phyloP scores from a whole-genome alignment of 1,140 invertebrate species.

The Linepithema humile region DNA sequence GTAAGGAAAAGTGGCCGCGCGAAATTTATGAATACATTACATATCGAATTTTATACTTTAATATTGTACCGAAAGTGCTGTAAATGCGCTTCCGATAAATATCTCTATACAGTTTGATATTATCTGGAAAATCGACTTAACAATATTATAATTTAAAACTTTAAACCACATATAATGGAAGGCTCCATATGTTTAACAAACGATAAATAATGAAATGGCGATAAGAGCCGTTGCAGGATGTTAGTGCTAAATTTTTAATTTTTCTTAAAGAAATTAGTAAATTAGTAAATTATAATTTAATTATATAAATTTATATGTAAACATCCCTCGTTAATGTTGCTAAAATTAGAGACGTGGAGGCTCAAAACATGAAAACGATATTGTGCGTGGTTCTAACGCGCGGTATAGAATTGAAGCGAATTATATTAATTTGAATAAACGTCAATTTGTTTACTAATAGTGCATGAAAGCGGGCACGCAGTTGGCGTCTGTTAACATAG shows the following conservation, averaged over 20 bases:
- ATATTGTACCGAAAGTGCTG: background rate
- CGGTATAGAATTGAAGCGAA: constrained; percentile 39
- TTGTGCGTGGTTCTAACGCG: constrained; percentile 13
- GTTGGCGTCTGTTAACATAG: constrained; percentile 39
- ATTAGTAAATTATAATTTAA: background rate
- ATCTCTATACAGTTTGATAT: background rate
- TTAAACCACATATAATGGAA: no score
- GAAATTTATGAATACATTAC: background rate
- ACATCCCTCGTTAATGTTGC: background rate
- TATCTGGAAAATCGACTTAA: no score
- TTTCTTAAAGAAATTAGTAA: no score
- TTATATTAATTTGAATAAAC: constrained; percentile 59
- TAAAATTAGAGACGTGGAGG: background rate
- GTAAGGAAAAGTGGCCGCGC: background rate
- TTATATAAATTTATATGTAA: background rate
- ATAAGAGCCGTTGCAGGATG: no score
- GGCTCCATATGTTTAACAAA: no score
- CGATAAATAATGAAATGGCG: no score
- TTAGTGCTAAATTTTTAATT: no score
- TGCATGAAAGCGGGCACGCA: constrained; percentile 30
- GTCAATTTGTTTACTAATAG: constrained; percentile 58
- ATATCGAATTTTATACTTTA: background rate
- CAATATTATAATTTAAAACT: no score
- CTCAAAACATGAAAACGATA: background rate
- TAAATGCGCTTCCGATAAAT: background rate